Evolutionary conservation across 2,113 vertebrate species (phyloP), one percentile per base, ranked within the genome.

Genomic region (Rhinolophus ferrumequinum): DNA sequence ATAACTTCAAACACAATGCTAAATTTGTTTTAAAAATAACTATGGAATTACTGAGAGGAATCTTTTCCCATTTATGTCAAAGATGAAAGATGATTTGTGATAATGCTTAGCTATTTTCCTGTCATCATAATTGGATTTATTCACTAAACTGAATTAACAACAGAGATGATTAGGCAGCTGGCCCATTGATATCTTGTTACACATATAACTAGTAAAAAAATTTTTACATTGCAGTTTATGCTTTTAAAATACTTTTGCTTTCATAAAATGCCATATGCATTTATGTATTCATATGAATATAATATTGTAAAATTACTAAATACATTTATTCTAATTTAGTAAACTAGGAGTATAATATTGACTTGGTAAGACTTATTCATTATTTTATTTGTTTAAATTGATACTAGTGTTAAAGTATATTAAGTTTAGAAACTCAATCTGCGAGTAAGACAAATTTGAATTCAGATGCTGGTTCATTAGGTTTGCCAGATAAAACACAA

Each of bases 21-120:
- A 97, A 97, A 98, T 98, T 97, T 97, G 52, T 98, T 98, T 67
- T 95, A 97, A 97, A 96, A 98, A 92, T 70, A 97, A 41, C 97
- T 97, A 96, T 96, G 35, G 44, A 97, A 97, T 97, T 98, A 93
- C 33, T 33, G 47, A 93, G 91, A 98, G 88, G 41, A 93, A 87
- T 94, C 85, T 95, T 95, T 96, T 84, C 28, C 66, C 95, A 98
- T 90, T 97, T 97, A 92, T 97, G 87, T 94, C 72, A 97, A 86
- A 98, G 97, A 98, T 94, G 95, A 97, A 95, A 98, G 97, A 97
- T 91, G 90, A 97, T 90, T 75, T 77, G 85, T 97, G 97, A 97
- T 44, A 76, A 97, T 96, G 97, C 92, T 52, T 92, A 97, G 94
- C 93, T 98, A 70, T 97, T 98, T 98, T 85, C 88, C 56, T 97